Percentiles rank a stretch among this genome's conserved stretches.
Conservation (phyloP, 2,797 vertebrate genomes). For the Zenarchopterus dispar region DNA sequence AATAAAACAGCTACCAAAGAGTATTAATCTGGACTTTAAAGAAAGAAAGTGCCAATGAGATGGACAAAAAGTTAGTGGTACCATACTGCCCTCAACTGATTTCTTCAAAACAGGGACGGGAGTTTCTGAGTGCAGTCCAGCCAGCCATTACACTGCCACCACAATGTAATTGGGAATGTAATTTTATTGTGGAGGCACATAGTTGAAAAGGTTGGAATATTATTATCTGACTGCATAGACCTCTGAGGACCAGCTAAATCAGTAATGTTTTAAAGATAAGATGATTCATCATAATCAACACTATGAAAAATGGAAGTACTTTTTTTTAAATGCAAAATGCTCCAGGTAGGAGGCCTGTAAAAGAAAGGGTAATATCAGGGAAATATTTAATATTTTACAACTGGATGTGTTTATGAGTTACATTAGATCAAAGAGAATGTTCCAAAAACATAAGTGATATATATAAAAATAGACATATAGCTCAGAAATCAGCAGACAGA, state of each 20-base stretch:
- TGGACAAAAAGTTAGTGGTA: background rate
- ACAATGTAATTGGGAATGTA: background rate
- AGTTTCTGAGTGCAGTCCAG: background rate
- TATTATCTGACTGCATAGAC: slow-evolving; percentile 18
- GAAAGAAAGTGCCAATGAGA: background rate
- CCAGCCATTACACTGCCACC: background rate
- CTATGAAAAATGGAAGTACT: background rate
- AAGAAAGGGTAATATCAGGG: slow-evolving; percentile 1
- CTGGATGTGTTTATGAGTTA: background rate
- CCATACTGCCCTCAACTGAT: slow-evolving; percentile 6
- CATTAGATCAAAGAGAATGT: too few species aligned
- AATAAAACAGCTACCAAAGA: too few species aligned
- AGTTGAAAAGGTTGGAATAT: background rate
- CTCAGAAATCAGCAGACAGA: too few species aligned
- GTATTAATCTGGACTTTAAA: background rate
- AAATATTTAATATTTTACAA: background rate
- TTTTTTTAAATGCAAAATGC: background rate
- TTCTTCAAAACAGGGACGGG: slow-evolving; percentile 9
- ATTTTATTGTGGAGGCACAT: slow-evolving; percentile 1
- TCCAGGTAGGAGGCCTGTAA: slow-evolving; percentile 1
- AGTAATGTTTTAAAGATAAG: slow-evolving; percentile 5
- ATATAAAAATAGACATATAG: background rate
- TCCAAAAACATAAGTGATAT: background rate
- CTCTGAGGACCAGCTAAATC: slow-evolving; percentile 14
- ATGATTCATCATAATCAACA: slow-evolving; percentile 13